Percentiles rank a stretch among this genome's conserved stretches.
phyloP scores from a whole-genome alignment of 2,888 invertebrate species.

The Sturmia bella region DNA sequence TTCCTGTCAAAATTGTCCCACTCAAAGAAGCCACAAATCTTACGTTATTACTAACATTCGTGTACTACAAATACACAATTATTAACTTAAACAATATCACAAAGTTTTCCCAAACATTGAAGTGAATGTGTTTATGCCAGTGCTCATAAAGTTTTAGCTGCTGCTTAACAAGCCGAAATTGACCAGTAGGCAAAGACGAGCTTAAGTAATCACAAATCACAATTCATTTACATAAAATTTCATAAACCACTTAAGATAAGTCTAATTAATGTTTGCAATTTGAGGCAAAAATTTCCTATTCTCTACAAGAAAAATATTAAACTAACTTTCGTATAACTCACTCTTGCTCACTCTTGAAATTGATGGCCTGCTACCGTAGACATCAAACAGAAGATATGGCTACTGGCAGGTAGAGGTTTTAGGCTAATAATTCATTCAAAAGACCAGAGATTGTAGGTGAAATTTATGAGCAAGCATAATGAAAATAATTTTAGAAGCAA shows the following conservation, averaged over 20 bases:
- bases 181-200: slow-evolving; percentile 10
- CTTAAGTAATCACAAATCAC: slow-evolving; percentile 58
- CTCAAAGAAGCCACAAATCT: too few relatives aligned
- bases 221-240: slow-evolving; percentile 70
- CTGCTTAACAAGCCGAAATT: neutral
- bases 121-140: slow-evolving; percentile 25
- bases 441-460: slow-evolving; percentile 35
- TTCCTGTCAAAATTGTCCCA: too few relatives aligned
- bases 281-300: slow-evolving; percentile 22
- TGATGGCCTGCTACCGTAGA: slow-evolving; percentile 1
- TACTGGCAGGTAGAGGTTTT: slow-evolving; percentile 26
- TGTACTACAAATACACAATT: slow-evolving; percentile 1
- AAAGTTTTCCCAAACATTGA: slow-evolving; percentile 48
- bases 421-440: slow-evolving; percentile 45
- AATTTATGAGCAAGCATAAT: slow-evolving; percentile 17
- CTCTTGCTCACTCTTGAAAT: neutral
- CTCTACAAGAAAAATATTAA: slow-evolving; percentile 7
- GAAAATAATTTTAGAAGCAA: slow-evolving; percentile 13
- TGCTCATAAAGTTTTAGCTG: neutral
- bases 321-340: neutral
- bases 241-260: slow-evolving; percentile 70
- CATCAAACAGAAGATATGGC: slow-evolving; percentile 6
- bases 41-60: neutral
- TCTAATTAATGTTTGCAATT: slow-evolving; percentile 71
- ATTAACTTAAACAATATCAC: slow-evolving; percentile 14